phyloP scores from a whole-genome alignment of 2,113 vertebrate species.

The Cranoglanis bouderius region DNA sequence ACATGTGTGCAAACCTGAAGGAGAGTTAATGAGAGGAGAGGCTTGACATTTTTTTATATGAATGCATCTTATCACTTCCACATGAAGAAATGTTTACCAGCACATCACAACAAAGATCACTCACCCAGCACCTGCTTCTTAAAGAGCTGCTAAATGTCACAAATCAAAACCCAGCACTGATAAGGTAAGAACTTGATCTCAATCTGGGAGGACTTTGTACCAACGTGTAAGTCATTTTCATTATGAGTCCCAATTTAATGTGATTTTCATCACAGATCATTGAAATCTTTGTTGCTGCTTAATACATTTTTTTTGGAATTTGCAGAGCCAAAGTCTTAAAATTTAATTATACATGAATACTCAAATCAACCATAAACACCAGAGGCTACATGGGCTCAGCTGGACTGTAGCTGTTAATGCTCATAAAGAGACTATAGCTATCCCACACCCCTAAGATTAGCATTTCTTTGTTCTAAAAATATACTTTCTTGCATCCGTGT shows the following conservation, averaged over 20 bases:
- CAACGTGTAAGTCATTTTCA: neutral
- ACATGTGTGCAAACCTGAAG: neutral
- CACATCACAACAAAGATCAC: conserved; percentile 41
- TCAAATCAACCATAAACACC: conserved; percentile 3
- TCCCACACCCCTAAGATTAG: neutral
- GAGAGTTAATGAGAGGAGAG: conserved; percentile 31
- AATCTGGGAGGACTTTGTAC: neutral
- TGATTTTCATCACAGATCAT: neutral
- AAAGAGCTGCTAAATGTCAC: conserved; percentile 69
- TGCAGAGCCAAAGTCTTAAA: neutral
- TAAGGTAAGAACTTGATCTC: conserved; percentile 49
- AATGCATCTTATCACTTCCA: conserved; percentile 56
- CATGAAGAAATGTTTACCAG: conserved; percentile 65
- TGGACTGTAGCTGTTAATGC: neutral
- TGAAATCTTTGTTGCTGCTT: neutral
- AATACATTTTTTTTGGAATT: neutral
- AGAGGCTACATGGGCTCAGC: neutral
- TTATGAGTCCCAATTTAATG: neutral
- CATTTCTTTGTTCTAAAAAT: conserved; percentile 21
- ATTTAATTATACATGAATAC: conserved; percentile 25
- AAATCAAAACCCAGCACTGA: conserved; percentile 56
- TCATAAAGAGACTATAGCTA: neutral
- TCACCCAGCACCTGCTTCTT: conserved; percentile 49
- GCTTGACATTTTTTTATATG: conserved; percentile 18
- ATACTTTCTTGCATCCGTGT: neutral